Base-by-base conservation (phyloP, 1,140 invertebrate genomes). In the Elymnias hypermnestra region DNA sequence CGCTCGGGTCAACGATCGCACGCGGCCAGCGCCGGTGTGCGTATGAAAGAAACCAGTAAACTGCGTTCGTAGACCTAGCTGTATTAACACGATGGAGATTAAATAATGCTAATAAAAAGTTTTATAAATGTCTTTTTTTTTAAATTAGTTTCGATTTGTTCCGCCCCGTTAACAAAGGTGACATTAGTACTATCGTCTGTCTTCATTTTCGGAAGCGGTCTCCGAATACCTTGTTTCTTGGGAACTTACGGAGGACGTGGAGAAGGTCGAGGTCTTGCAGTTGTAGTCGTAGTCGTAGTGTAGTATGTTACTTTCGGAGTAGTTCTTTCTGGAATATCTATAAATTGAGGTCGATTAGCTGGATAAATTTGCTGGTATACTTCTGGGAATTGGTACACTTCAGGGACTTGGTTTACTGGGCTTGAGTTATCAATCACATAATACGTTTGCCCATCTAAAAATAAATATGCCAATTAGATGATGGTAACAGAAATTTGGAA, bases 241-340 rank as follows among this genome's bases (percentile, higher is more conserved):
- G n/a, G n/a, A n/a, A 23, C 38, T 40, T 40, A 5, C 22, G 17
- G 13, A 9, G 38, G 38, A 26, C 10, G 9, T 40, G 38, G 38
- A 26, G 38, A 23, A 13, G 26, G 10, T 29, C 26, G 26, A 10
- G 26, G 26, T 13, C 9, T 29, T 10, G 3, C 0, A 12, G 26
- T 29, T 12, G 26, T 29, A 5, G 26, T 3, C 10, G 9, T 29
- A 29, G 2, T 17, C 1, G 8, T 28, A 17, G 13, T 33, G 31
- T 33, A 15, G 31, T 17, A 17, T 1, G 38, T 15, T 1, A 26
- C 28, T 31, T 13, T 28, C 21, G 23, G 17, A 31, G 40, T 31
- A 5, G n/a, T 8, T 8, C 31, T 33, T 33, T 33, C 13, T 4
- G 31, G 31, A 15, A 8, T 6, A 33, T 33, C 31, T 33, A 33